phyloP scores from a whole-genome alignment of 1,140 invertebrate species.

The Ceratina japonica region DNA sequence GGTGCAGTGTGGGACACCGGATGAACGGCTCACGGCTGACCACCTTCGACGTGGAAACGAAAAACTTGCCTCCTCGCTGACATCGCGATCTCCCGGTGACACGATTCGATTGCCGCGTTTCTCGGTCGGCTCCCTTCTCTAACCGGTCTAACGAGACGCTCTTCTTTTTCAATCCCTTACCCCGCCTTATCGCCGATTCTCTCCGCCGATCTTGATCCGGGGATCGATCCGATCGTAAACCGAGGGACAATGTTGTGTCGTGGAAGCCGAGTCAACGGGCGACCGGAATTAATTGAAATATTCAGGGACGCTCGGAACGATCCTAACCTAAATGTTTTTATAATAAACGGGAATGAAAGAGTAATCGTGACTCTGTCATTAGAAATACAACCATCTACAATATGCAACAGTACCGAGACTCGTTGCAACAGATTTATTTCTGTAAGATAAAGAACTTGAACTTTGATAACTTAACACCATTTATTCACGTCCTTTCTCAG shows the following conservation, averaged over 20 bases:
- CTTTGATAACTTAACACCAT: no score
- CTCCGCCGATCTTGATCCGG: background rate
- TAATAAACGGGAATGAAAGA: no score
- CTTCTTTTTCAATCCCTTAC: constrained; percentile 24
- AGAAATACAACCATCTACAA: no score
- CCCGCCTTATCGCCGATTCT: background rate
- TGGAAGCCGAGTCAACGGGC: background rate
- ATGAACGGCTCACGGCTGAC: constrained; percentile 29
- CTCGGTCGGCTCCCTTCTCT: constrained; percentile 36
- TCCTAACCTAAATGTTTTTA: no score
- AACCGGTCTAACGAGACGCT: constrained; percentile 38
- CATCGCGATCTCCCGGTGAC: constrained; percentile 38
- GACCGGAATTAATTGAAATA: no score
- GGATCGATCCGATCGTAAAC: background rate
- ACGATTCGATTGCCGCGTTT: constrained; percentile 41
- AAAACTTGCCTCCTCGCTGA: constrained; percentile 37
- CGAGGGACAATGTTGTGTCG: background rate
- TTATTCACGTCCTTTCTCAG: no score
- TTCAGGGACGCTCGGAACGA: no score
- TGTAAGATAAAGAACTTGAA: no score
- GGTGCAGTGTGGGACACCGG: constrained; percentile 3
- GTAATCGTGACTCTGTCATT: no score
- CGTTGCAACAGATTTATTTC: no score
- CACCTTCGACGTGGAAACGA: constrained; percentile 44
- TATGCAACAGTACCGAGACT: no score